phyloP scores from a whole-genome alignment of 2,888 invertebrate genomes.

The Ceriagrion tenellum region DNA sequence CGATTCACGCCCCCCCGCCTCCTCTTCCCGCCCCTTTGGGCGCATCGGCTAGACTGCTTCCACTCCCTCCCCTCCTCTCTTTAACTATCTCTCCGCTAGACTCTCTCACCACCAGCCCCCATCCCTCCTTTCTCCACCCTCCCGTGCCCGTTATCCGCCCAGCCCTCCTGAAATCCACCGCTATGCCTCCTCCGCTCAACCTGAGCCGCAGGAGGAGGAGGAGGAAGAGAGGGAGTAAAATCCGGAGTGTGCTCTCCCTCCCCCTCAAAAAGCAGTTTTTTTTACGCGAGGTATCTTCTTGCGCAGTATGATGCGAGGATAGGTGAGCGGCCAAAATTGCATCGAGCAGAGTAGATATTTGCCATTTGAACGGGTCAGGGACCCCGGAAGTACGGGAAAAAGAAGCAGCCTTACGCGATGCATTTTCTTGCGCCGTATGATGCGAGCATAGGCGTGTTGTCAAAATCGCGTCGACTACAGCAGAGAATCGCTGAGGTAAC shows the following conservation, averaged over 20 bases:
- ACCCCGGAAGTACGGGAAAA: too few relatives aligned
- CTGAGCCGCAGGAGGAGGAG: background rate
- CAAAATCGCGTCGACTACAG: too few relatives aligned
- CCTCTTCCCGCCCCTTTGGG: background rate
- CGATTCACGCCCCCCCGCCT: background rate
- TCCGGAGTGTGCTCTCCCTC: background rate
- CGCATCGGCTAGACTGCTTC: conserved; percentile 23
- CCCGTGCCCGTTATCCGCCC: background rate
- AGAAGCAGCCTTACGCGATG: too few relatives aligned
- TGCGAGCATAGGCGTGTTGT: too few relatives aligned
- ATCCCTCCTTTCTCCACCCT: background rate
- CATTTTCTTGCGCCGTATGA: too few relatives aligned
- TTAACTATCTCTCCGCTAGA: background rate
- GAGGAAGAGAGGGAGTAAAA: background rate
- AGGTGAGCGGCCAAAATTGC: too few relatives aligned
- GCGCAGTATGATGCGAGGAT: too few relatives aligned
- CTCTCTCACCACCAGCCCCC: background rate
- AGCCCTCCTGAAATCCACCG: conserved; percentile 18
- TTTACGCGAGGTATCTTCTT: too few relatives aligned
- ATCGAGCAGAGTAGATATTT: too few relatives aligned
- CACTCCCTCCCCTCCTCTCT: background rate
- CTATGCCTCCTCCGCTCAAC: background rate
- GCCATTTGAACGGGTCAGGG: too few relatives aligned
- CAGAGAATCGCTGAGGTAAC: too few relatives aligned
- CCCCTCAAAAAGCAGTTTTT: background rate